phyloP scores from a whole-genome alignment of 2,888 invertebrate genomes.

The Tortricodes alternella region DNA sequence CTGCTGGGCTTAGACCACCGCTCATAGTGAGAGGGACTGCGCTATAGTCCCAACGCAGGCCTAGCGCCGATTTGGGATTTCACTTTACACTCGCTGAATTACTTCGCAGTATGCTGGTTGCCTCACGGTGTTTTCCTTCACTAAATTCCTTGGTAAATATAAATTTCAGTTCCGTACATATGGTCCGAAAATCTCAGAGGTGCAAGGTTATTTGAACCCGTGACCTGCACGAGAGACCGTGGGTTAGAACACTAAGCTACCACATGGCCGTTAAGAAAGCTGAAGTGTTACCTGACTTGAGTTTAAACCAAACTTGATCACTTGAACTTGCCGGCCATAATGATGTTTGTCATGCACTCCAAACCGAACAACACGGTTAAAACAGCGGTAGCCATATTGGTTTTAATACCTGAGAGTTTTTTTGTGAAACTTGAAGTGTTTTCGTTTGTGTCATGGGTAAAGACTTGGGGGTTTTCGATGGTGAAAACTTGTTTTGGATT shows the following conservation, averaged over 20 bases:
- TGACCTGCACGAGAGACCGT: too few species aligned
- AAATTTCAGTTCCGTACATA: too few species aligned
- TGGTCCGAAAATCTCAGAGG: too few species aligned
- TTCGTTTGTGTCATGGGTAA: not conserved
- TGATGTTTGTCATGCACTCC: constrained; percentile 18
- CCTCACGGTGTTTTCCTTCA: too few species aligned
- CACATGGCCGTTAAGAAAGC: not conserved
- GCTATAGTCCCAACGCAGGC: too few species aligned
- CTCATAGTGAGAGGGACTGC: too few species aligned
- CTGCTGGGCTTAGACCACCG: too few species aligned
- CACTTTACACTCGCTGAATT: too few species aligned
- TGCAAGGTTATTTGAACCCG: too few species aligned
- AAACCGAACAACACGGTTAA: not conserved
- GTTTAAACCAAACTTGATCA: not conserved
- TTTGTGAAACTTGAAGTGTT: constrained; percentile 9
- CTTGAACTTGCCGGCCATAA: constrained; percentile 8
- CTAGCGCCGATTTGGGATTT: too few species aligned
- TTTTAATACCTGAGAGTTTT: constrained; percentile 11
- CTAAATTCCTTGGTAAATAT: too few species aligned
- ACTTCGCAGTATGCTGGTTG: too few species aligned
- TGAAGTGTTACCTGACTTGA: not conserved
- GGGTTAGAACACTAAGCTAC: not conserved
- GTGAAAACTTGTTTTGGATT: not conserved
- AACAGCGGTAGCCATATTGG: constrained; percentile 24
- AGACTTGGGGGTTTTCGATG: not conserved